Percentiles rank a stretch among this genome's conserved stretches.
These are phyloP conservation scores for Brevipalpus yothersi DNA, from an alignment of 1,140 invertebrate genomes.

Conservation along the genomic window DNA sequence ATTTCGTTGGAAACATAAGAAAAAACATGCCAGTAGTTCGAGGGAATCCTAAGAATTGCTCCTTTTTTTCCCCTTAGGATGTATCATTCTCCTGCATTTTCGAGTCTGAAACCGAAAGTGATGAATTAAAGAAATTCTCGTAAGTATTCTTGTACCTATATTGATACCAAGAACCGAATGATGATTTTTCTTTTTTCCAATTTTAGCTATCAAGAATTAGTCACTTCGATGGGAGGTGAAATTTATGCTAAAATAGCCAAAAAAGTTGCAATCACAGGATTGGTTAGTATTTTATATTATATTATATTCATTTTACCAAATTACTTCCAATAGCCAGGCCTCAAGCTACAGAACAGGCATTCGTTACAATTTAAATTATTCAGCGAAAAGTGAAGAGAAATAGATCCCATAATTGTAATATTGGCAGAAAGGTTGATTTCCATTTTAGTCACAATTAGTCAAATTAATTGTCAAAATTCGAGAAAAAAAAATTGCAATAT, in stretches of 20 bases:
- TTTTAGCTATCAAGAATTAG: neutral
- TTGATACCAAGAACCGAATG: slow-evolving; percentile 29
- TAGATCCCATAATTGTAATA: too few relatives aligned
- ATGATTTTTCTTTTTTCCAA: neutral
- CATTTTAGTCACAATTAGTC: too few relatives aligned
- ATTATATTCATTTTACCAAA: neutral
- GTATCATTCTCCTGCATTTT: slow-evolving; percentile 47
- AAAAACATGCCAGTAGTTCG: too few relatives aligned
- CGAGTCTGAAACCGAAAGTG: slow-evolving; percentile 34
- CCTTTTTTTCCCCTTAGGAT: neutral
- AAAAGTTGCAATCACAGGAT: slow-evolving; percentile 52
- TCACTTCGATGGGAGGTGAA: neutral
- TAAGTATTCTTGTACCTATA: slow-evolving; percentile 27
- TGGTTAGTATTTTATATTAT: slow-evolving; percentile 15
- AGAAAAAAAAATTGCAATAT: too few relatives aligned
- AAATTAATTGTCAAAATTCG: too few relatives aligned
- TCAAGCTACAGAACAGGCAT: too few relatives aligned
- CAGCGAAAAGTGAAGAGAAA: too few relatives aligned
- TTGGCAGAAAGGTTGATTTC: too few relatives aligned
- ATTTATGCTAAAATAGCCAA: slow-evolving; percentile 27
- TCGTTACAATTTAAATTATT: too few relatives aligned
- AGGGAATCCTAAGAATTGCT: too few relatives aligned
- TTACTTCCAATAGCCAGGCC: too few relatives aligned
- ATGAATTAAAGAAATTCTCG: slow-evolving; percentile 27
- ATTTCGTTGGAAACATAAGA: neutral